Evolutionary conservation across 1,140 invertebrate species (phyloP), one percentile per base, ranked within the genome.

Genomic region (Zaprionus nigranus): DNA sequence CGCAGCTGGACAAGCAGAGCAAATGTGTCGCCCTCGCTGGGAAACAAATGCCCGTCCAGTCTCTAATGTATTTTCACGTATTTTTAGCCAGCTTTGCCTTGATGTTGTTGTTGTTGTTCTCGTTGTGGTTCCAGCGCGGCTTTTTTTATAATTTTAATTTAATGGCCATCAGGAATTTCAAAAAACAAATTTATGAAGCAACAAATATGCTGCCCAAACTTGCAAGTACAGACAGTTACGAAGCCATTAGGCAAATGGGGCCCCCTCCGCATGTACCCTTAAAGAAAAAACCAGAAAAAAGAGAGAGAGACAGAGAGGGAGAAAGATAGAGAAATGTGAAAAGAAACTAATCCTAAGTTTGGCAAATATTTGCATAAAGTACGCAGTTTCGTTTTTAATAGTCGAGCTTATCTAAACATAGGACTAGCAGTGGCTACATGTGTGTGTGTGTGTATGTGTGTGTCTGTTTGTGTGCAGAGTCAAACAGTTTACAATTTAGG

Each of bases 101-200:
- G 38, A 15, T 36, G 11, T 34, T 67, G 62, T 69, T 58, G 68
- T 43, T 78, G 59, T 64, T 54, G 54, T 58, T 67, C 54, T 63
- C 51, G 71, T 43, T 78, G 59, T 64, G 46, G 54, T 58, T 63
- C 36, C 36, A 13, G 34, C 38, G 36, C 20, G 62, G 12, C 26
- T 43, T 30, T 72, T 76, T 81, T 82, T 83, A 84, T 87, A 87
- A 87, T 87, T 87, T 84, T 65, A 86, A 87, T 88, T 87, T 87
- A 87, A 87, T 87, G 84, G 84, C 84, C 84, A 90, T 88, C 81
- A 84, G 78, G 76, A 84, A 78, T 84, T 88, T 88, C 74, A 88
- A 75, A 87, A 74, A 74, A 71, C 66, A 71, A 82, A 86, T 80
- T 84, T 83, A 87, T 85, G 82, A 61, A 76, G 69, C 62, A 20